phyloP scores from a whole-genome alignment of 2,113 vertebrate species.

The Ctenodactylus gundi region DNA sequence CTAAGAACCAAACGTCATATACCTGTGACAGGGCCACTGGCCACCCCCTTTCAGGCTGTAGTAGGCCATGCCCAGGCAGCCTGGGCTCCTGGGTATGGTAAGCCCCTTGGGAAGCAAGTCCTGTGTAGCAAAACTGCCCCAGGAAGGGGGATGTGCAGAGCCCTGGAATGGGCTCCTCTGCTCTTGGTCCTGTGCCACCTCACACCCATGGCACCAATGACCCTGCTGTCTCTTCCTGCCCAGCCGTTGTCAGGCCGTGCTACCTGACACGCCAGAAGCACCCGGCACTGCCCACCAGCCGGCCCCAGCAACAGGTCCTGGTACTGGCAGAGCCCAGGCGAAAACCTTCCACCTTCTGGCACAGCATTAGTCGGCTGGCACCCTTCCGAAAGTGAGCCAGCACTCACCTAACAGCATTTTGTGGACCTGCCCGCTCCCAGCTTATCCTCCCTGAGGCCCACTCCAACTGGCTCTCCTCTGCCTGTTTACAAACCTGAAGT shows the following conservation, averaged over 20 bases:
- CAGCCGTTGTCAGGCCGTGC: constrained; percentile 91
- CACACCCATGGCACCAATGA: not conserved
- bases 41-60: not conserved
- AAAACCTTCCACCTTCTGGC: constrained; percentile 97
- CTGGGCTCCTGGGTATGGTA: not conserved
- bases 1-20: not conserved
- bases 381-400: constrained; percentile 92
- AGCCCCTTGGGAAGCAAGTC: not conserved
- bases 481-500: constrained; percentile 57
- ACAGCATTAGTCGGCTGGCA: constrained; percentile 95
- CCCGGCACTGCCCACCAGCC: constrained; percentile 87
- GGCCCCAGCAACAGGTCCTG: constrained; percentile 94
- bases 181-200: not conserved
- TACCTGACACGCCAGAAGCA: constrained; percentile 94
- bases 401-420: constrained; percentile 86
- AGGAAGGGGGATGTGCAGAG: no score
- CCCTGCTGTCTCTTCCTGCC: not conserved
- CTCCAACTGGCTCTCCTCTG: constrained; percentile 30
- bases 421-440: constrained; percentile 80
- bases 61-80: not conserved
- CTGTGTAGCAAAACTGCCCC: not conserved
- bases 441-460: not conserved
- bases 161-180: not conserved
- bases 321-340: constrained; percentile 95
- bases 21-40: not conserved